These are phyloP conservation scores for Hermaeophaga mercurialis DNA, from an alignment of 2,888 invertebrate genomes.

Conservation along the genomic window DNA sequence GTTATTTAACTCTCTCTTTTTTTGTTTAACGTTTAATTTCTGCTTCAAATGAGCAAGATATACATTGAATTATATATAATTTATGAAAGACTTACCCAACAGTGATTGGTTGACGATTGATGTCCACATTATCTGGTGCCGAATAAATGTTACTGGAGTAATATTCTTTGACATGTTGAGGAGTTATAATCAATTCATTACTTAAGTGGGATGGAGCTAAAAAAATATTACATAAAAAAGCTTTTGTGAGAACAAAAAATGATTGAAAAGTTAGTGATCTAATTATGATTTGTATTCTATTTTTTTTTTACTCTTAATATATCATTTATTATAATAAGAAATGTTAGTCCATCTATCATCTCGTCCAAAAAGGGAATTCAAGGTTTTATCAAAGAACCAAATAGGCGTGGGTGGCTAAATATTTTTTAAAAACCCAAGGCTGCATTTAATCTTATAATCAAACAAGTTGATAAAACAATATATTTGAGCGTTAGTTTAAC, in stretches of 20 bases:
- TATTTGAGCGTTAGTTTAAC: no score
- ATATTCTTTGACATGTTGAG: conserved; percentile 52
- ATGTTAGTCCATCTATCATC: conserved; percentile 1
- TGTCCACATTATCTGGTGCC: conserved; percentile 65
- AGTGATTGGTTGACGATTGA: conserved; percentile 67
- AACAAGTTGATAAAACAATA: conserved; percentile 4
- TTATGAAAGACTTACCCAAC: conserved; percentile 64
- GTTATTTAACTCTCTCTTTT: no score
- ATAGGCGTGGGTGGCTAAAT: neutral
- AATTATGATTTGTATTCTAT: neutral
- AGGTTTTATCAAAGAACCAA: conserved; percentile 1
- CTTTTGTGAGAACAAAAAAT: neutral
- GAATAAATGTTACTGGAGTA: conserved; percentile 49
- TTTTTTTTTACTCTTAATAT: neutral
- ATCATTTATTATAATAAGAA: neutral
- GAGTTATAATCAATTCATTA: conserved; percentile 54
- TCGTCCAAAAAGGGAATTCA: neutral
- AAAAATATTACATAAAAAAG: no score
- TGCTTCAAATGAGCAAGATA: no score
- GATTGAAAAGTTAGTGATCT: conserved; percentile 5
- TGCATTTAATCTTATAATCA: neutral
- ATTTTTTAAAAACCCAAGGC: conserved; percentile 7
- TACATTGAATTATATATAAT: no score
- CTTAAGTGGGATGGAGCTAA: conserved; percentile 55
- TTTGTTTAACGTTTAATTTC: no score